Evolutionary conservation across 2,888 invertebrate genomes (phyloP).

Genomic region (Nomada ferruginata): DNA sequence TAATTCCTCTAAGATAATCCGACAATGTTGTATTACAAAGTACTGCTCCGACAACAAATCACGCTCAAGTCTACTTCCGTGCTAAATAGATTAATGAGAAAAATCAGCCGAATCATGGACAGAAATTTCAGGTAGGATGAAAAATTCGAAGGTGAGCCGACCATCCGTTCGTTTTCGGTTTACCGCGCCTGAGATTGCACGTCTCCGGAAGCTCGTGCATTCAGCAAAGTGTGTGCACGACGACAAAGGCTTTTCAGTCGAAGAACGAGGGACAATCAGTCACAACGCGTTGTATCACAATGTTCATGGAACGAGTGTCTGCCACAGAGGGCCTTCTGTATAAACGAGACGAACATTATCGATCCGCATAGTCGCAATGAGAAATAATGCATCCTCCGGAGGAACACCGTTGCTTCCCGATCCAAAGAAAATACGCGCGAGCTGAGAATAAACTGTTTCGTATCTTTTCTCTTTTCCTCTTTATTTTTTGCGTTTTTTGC

Average conservation of each 20-base stretch:
- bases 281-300: constrained; percentile 52
- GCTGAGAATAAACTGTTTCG: constrained; percentile 59
- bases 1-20: too few species aligned
- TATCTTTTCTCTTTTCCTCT: constrained; percentile 24
- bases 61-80: too few species aligned
- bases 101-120: too few species aligned
- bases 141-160: constrained; percentile 11
- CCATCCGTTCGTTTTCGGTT: constrained; percentile 37
- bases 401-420: constrained; percentile 31
- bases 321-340: constrained; percentile 1
- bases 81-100: too few species aligned
- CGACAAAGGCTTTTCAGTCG: constrained; percentile 52
- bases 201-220: constrained; percentile 21
- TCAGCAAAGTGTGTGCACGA: constrained; percentile 17
- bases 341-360: constrained; percentile 50
- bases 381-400: constrained; percentile 61
- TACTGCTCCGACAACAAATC: too few species aligned
- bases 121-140: neutral
- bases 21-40: too few species aligned
- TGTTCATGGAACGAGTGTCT: constrained; percentile 32
- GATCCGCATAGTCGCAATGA: constrained; percentile 51
- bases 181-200: constrained; percentile 38
- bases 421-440: constrained; percentile 35
- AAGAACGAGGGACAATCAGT: constrained; percentile 57
- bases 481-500: neutral